Evolutionary conservation across 2,888 invertebrate genomes (phyloP).

Genomic region (Tenodera sinensis): DNA sequence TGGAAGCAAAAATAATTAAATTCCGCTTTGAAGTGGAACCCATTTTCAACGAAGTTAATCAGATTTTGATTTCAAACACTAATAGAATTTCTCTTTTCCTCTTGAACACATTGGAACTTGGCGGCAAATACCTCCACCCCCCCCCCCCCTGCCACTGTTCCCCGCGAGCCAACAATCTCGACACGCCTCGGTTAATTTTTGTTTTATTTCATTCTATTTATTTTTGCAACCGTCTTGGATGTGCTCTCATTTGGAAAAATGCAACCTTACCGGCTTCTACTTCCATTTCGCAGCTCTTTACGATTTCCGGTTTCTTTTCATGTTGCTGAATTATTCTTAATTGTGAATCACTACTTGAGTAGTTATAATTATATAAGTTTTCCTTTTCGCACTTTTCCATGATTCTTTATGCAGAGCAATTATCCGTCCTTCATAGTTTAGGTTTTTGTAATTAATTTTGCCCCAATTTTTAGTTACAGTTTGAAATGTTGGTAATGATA

Average conservation of each 20-base stretch:
- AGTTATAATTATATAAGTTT: not conserved
- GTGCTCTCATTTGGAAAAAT: not conserved
- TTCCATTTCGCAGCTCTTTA: not conserved
- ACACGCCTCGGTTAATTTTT: not conserved
- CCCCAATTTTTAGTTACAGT: too few species aligned
- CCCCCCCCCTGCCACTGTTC: not conserved
- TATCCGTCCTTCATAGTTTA: too few species aligned
- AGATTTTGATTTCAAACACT: conserved; percentile 38
- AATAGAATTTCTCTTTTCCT: conserved; percentile 20
- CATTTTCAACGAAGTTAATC: conserved; percentile 37
- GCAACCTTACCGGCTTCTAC: not conserved
- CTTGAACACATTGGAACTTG: not conserved
- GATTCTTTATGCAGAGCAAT: not conserved
- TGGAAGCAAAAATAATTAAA: conserved; percentile 38
- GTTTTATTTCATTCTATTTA: not conserved
- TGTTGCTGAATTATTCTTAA: not conserved
- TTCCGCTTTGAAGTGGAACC: conserved; percentile 40
- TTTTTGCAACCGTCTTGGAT: not conserved
- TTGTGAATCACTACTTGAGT: not conserved
- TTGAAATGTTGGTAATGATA: too few species aligned
- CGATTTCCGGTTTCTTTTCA: not conserved
- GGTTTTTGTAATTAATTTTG: too few species aligned
- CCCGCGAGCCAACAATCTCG: not conserved
- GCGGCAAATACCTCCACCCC: not conserved
- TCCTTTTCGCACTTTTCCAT: not conserved